Evolutionary conservation across 2,888 invertebrate species (phyloP), one percentile per base, ranked within the genome.

Genomic region (Himalopsyche tibetana): DNA sequence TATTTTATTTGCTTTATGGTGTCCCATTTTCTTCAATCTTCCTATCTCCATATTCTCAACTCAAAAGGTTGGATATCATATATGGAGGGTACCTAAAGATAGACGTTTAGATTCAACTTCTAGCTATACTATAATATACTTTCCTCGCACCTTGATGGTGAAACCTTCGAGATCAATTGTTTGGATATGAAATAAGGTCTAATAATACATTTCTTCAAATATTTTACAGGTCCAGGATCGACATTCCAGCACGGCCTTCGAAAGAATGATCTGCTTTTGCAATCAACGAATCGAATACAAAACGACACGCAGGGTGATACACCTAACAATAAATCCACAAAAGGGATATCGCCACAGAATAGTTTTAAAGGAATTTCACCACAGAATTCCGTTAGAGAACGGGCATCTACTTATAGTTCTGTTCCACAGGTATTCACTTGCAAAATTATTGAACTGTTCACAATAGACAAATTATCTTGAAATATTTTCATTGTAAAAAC

Each of bases 301-400:
- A 96, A 96, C 90, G 96, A 96, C 90, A 96, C 96, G 1, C 96
- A 96, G 90, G 95, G 95, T 45, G 96, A 95, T 89, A 91, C 94
- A 63, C 94, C 95, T 9, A 95, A 95, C 91, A 95, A 95, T 89
- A 91, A 91, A 88, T 93, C 92, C 90, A 91, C 91, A 87, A 93
- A 91, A 89, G 91, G 93, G 69, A 91, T 95, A 87, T 95, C 95
- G 90, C 95, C 95, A 63, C 95, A 95, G 91, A 95, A 95, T 91
- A 93, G 92, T 90, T 91, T 91, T 88, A 93, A 91, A 89, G 91
- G 93, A 56, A 91, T 95, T 87, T 96, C 96, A 90, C 96, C 96
- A 38, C 96, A 96, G 90, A 96, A 96, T 91, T 96, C 96, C 19
- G 93, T 96, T 89, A 93, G 94, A 90, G 93, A 94, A 90, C 90